Percentiles rank a stretch among this genome's conserved stretches.
phyloP scores from a whole-genome alignment of 2,888 invertebrate genomes.

The Coronaproctus castanopsis region DNA sequence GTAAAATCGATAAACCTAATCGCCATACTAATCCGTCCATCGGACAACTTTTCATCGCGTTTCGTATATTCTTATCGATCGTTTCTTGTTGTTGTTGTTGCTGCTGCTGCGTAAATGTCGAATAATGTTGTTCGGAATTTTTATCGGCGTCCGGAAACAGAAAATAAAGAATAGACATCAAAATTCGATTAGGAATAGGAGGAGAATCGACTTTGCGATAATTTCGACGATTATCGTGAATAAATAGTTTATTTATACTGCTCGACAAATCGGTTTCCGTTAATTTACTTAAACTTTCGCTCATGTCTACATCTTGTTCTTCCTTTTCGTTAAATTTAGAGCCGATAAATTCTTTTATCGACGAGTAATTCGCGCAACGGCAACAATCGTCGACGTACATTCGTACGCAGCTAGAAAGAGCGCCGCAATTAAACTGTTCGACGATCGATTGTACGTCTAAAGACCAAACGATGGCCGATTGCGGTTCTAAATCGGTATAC shows the following conservation, averaged over 20 bases:
- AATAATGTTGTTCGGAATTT: slow-evolving; percentile 27
- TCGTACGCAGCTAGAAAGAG: background rate
- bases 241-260: background rate
- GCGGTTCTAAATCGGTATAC: slow-evolving; percentile 72
- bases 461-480: slow-evolving; percentile 57
- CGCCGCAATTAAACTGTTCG: background rate
- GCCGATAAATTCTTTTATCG: background rate
- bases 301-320: background rate
- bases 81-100: background rate
- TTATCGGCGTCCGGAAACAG: slow-evolving; percentile 74
- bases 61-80: background rate
- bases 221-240: background rate
- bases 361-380: background rate
- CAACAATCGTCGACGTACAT: background rate
- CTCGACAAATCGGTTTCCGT: background rate
- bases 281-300: background rate
- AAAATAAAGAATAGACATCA: slow-evolving; percentile 58
- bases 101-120: slow-evolving; percentile 9
- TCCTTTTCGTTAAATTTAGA: background rate
- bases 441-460: slow-evolving; percentile 23
- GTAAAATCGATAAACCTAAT: slow-evolving; percentile 50
- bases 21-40: slow-evolving; percentile 62
- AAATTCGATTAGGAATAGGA: slow-evolving; percentile 43
- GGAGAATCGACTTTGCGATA: background rate
- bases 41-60: slow-evolving; percentile 24